phyloP scores from a whole-genome alignment of 2,113 vertebrate species.

The Albula glossodonta region DNA sequence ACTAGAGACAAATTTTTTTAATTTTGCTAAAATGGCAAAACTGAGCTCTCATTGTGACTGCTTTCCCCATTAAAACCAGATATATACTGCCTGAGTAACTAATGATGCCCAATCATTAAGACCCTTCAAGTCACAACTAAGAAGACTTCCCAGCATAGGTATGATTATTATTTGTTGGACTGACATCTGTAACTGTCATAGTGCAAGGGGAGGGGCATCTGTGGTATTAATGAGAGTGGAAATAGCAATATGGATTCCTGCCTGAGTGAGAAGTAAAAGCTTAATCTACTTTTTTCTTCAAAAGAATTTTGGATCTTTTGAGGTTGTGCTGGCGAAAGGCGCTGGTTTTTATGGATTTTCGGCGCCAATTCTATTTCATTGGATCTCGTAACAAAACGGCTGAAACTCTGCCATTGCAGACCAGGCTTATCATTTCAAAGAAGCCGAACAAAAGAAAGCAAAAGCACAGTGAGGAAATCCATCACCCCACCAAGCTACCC shows the following conservation, averaged over 20 bases:
- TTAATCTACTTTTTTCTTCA: constrained; percentile 31
- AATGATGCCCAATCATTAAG: background rate
- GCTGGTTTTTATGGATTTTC: constrained; percentile 38
- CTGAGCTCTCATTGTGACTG: background rate
- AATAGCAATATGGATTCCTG: constrained; percentile 16
- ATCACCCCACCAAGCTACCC: constrained; percentile 22
- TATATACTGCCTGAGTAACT: background rate
- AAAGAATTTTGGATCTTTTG: constrained; percentile 20
- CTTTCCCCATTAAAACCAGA: constrained; percentile 12
- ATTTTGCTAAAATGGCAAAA: constrained; percentile 9
- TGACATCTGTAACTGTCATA: background rate
- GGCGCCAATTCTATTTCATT: constrained; percentile 22
- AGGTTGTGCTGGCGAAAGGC: constrained; percentile 3
- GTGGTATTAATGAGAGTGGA: constrained; percentile 10
- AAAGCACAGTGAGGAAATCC: background rate
- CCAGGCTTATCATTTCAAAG: constrained; percentile 40
- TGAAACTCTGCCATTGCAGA: background rate
- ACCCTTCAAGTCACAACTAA: background rate
- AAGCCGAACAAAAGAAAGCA: constrained; percentile 29
- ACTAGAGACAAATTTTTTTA: background rate
- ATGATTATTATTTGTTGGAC: background rate
- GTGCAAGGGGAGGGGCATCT: background rate
- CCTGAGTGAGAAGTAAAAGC: constrained; percentile 23
- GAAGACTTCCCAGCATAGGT: background rate
- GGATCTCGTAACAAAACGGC: constrained; percentile 33